Conservation (phyloP, 2,113 vertebrate genomes). For the Columba livia region DNA sequence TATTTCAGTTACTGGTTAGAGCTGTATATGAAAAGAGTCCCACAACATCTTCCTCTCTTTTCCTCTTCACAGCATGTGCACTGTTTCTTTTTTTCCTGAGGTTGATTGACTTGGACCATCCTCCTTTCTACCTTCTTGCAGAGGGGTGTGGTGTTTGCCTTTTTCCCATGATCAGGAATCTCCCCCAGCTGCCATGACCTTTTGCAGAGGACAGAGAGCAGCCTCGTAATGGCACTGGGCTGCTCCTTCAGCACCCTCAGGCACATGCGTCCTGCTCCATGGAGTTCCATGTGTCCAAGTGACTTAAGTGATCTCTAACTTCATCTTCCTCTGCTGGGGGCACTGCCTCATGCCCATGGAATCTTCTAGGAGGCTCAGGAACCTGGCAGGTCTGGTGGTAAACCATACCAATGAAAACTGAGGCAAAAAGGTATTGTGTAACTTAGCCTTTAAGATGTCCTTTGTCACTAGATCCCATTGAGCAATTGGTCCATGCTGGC, state of each 20-base stretch:
- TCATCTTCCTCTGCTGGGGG: neutral
- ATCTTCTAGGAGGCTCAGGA: neutral
- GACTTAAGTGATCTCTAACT: neutral
- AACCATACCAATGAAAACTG: neutral
- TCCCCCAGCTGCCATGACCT: neutral
- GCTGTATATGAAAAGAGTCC: neutral
- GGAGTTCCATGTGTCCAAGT: neutral
- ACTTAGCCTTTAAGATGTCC: neutral
- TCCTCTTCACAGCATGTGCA: neutral
- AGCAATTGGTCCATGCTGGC: neutral
- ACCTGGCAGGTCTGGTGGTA: neutral
- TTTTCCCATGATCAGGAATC: neutral
- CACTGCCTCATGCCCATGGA: neutral
- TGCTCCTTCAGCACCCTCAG: neutral
- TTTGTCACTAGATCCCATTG: neutral
- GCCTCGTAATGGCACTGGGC: accelerated
- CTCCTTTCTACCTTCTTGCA: neutral
- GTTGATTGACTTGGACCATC: neutral
- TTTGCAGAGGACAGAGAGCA: neutral
- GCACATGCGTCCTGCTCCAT: accelerated
- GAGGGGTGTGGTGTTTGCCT: neutral
- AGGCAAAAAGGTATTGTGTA: neutral
- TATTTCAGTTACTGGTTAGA: neutral
- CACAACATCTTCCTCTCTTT: neutral
- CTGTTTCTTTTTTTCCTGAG: neutral